Evolutionary conservation across 2,113 vertebrate genomes (phyloP).

Genomic region (Pardalotus punctatus): DNA sequence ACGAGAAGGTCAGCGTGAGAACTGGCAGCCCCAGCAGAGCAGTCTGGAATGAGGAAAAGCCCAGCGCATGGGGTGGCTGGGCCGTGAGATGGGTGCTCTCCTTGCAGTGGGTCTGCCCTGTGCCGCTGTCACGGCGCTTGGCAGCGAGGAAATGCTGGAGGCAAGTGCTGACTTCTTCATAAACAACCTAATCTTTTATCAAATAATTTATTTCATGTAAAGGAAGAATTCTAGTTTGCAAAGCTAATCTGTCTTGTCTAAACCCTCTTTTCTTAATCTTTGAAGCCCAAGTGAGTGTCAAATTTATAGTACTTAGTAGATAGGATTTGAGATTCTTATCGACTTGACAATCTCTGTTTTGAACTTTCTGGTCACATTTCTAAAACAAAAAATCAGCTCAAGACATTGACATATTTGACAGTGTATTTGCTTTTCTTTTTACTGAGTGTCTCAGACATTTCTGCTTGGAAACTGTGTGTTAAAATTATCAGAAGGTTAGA

Average conservation of each 20-base stretch:
- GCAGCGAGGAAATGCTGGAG: background rate
- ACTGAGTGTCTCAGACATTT: background rate
- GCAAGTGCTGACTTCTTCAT: background rate
- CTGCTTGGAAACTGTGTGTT: background rate
- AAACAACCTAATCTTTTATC: background rate
- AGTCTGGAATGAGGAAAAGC: rapidly evolving
- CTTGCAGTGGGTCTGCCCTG: rapidly evolving
- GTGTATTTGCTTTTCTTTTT: background rate
- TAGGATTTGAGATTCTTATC: conserved; percentile 21
- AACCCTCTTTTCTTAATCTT: conserved; percentile 14
- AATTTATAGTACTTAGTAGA: conserved; percentile 7
- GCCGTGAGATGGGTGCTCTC: background rate
- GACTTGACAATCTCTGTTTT: background rate
- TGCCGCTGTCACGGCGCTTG: rapidly evolving
- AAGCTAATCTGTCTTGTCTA: conserved; percentile 28
- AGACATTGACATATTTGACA: background rate
- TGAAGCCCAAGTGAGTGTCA: background rate
- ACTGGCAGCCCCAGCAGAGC: background rate
- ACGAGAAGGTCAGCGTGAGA: rapidly evolving
- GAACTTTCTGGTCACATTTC: conserved; percentile 19
- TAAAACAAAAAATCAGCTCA: background rate
- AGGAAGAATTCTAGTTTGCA: background rate
- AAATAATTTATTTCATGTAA: conserved; percentile 17
- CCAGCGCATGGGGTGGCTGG: rapidly evolving
- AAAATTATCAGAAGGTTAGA: background rate